Evolutionary conservation across 1,140 invertebrate genomes (phyloP).

Genomic region (Hypsibius dujardini): DNA sequence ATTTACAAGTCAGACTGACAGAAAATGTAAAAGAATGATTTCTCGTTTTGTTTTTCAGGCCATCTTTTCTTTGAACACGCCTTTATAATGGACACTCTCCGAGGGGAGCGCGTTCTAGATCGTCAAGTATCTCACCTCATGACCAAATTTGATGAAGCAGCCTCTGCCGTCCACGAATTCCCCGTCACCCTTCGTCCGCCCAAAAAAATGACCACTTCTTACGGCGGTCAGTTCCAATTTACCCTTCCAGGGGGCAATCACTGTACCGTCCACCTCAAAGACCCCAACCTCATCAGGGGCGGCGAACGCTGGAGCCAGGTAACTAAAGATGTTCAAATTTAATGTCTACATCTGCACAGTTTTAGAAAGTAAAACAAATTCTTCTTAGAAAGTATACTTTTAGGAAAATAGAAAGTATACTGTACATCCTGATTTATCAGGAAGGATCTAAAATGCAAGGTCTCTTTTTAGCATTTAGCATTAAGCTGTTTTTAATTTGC

Average conservation of each 20-base stretch:
- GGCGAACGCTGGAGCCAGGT: constrained; percentile 38
- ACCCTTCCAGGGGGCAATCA: constrained; percentile 34
- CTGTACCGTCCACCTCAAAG: constrained; percentile 34
- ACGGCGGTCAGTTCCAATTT: constrained; percentile 34
- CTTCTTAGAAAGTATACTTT: no score
- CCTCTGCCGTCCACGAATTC: constrained; percentile 22
- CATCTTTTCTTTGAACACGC: constrained; percentile 7
- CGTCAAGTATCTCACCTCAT: constrained; percentile 22
- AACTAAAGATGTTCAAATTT: no score
- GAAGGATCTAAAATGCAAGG: no score
- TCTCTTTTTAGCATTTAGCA: no score
- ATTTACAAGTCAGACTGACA: no score
- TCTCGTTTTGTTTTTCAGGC: background rate
- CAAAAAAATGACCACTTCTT: constrained; percentile 34
- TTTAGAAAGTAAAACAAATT: no score
- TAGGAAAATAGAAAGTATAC: no score
- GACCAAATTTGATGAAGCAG: constrained; percentile 28
- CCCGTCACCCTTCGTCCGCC: constrained; percentile 25
- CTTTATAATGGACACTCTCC: constrained; percentile 6
- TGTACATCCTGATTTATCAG: no score
- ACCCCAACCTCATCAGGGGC: constrained; percentile 35
- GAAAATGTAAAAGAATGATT: no score
- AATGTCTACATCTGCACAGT: no score
- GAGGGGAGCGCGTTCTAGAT: constrained; percentile 2
- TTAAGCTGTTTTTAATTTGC: no score